A percentile compares a stretch with the other conserved stretches of the same genome.
These are phyloP conservation scores for Nixonia krombeini DNA, from an alignment of 1,140 invertebrate species.

Conservation along the genomic window DNA sequence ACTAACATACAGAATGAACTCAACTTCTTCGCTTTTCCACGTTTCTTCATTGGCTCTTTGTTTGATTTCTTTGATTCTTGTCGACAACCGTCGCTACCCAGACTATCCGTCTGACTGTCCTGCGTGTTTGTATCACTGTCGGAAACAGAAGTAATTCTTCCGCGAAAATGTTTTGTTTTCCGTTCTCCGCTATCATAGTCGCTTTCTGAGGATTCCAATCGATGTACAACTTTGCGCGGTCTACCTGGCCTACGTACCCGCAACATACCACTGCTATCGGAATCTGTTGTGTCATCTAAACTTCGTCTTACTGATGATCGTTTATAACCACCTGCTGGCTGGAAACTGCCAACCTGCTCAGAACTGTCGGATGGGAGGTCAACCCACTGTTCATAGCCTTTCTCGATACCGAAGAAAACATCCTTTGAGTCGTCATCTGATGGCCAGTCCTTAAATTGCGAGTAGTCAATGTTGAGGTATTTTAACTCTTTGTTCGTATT, in stretches of 20 bases:
- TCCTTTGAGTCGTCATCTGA: constrained; percentile 68
- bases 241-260: constrained; percentile 49
- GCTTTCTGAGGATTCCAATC: constrained; percentile 69
- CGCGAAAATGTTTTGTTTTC: constrained; percentile 60
- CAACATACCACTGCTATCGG: constrained; percentile 61
- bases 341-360: constrained; percentile 64
- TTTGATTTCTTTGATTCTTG: constrained; percentile 50
- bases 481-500: constrained; percentile 76
- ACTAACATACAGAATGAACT: constrained; percentile 67
- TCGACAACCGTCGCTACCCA: constrained; percentile 66
- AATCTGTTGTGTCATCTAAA: constrained; percentile 63
- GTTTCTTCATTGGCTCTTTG: constrained; percentile 54
- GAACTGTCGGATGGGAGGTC: constrained; percentile 63
- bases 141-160: constrained; percentile 60
- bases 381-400: constrained; percentile 73
- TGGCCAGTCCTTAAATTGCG: constrained; percentile 75
- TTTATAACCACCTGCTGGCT: constrained; percentile 59
- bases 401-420: constrained; percentile 73
- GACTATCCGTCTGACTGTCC: constrained; percentile 68
- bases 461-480: constrained; percentile 78
- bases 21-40: constrained; percentile 54
- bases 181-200: constrained; percentile 65
- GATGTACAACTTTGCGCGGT: constrained; percentile 57
- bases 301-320: constrained; percentile 55
- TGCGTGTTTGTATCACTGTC: constrained; percentile 71